Conservation (phyloP, 2,797 vertebrate species). For the Chelidonichthys spinosus region DNA sequence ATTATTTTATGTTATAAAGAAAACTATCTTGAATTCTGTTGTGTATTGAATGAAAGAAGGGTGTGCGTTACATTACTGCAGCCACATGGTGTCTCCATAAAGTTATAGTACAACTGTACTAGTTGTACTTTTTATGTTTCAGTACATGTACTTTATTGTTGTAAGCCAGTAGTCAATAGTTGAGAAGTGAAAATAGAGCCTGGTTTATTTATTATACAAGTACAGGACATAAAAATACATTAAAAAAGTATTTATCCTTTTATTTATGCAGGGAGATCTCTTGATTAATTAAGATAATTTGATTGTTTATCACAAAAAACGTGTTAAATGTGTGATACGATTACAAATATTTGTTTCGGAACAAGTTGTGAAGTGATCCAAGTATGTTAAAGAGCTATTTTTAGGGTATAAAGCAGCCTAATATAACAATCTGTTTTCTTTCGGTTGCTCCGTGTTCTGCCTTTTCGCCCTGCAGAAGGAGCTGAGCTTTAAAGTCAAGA, state of each 20-base stretch:
- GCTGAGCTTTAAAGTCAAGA: constrained; percentile 75
- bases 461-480: constrained; percentile 64
- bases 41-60: not conserved
- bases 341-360: too few relatives aligned
- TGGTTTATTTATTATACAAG: too few relatives aligned
- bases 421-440: not conserved
- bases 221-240: too few relatives aligned
- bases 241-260: too few relatives aligned
- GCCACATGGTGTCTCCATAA: not conserved
- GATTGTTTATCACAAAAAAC: too few relatives aligned
- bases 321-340: too few relatives aligned
- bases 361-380: too few relatives aligned
- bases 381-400: too few relatives aligned
- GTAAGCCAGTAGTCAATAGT: not conserved
- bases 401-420: too few relatives aligned
- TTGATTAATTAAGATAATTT: too few relatives aligned
- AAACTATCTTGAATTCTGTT: not conserved
- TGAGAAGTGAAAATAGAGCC: too few relatives aligned
- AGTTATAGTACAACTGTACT: not conserved
- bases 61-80: not conserved
- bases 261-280: too few relatives aligned
- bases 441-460: not conserved
- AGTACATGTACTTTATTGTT: not conserved
- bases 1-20: not conserved
- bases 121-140: not conserved